Evolutionary conservation across 92 coral and sea anemone genomes (phyloP).

Genomic region (Porites lobata): DNA sequence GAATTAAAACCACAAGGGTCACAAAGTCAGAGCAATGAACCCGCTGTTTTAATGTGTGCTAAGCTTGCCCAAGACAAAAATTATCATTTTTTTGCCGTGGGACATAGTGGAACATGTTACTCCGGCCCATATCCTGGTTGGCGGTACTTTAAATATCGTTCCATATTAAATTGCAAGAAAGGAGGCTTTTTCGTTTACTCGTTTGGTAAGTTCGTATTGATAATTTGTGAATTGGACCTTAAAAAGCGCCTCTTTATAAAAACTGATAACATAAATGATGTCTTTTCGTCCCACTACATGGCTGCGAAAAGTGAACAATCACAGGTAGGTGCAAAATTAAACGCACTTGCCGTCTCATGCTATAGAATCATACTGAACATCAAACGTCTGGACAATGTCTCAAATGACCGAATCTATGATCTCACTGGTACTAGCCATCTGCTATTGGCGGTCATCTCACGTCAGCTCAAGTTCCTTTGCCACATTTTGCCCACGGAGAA

Average conservation of each 20-base stretch:
- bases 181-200: slow-evolving; percentile 20
- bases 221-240: not conserved
- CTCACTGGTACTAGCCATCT: no score
- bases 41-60: slow-evolving; percentile 34
- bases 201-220: slow-evolving; percentile 20
- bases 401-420: no score
- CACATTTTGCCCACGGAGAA: no score
- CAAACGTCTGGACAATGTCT: no score
- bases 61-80: slow-evolving; percentile 28
- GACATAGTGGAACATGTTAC: slow-evolving; percentile 16
- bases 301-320: no score
- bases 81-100: slow-evolving; percentile 22
- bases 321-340: no score
- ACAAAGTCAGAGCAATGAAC: not conserved
- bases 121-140: slow-evolving; percentile 23
- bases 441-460: no score
- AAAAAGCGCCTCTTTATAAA: not conserved
- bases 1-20: not conserved
- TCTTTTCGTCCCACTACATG: no score
- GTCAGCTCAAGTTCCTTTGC: no score
- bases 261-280: no score
- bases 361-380: no score
- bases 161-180: not conserved
- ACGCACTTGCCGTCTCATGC: no score
- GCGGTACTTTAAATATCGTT: not conserved